Evolutionary conservation across 2,113 vertebrate genomes (phyloP), one percentile per base, ranked within the genome.

Genomic region (Rafetus swinhoei): DNA sequence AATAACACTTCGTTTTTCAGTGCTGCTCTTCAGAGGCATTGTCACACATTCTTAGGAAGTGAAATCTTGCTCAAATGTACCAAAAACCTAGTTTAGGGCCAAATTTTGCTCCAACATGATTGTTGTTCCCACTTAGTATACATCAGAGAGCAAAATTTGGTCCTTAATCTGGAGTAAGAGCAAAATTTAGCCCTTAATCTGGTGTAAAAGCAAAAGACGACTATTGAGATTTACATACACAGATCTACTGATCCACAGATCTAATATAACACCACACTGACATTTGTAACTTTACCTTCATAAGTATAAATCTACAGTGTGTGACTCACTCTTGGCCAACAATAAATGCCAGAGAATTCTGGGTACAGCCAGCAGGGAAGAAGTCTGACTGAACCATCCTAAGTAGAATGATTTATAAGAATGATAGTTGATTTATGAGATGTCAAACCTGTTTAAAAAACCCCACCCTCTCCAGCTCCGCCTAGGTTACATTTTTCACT

Each of bases 341-440:
- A 93, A 56, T 74, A 95, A 93, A 96, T 93, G 90, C 91, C 81
- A 95, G 96, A 86, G 93, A 97, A 97, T 95, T 94, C 85, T 52
- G 88, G 86, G 93, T 85, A 79, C 59, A 59, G 91, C 85, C 82
- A 85, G 80, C 93, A 89, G 0, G 93, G 87, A 13, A 45, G 90
- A 92, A 81, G 90, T 74, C 74, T 96, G 92, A 90, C 90, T 93
- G 72, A 88, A 95, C 93, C 91, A 95, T 79, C 88, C 80, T n/a
- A 0, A 93, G 77, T 87, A 90, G 83, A 87, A 93, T 90, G 86
- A 97, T 93, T 95, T 95, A 92, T 82, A 97, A 85, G 91, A 93
- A 59, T 50, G 86, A 60, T 85, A 96, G 79, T 90, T 92, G 91
- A 94, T 97, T 95, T 93, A 80, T 93, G 95, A 95, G 93, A 90